Conservation (phyloP, 1,140 invertebrate genomes). For the Wiebesia pumilae region DNA sequence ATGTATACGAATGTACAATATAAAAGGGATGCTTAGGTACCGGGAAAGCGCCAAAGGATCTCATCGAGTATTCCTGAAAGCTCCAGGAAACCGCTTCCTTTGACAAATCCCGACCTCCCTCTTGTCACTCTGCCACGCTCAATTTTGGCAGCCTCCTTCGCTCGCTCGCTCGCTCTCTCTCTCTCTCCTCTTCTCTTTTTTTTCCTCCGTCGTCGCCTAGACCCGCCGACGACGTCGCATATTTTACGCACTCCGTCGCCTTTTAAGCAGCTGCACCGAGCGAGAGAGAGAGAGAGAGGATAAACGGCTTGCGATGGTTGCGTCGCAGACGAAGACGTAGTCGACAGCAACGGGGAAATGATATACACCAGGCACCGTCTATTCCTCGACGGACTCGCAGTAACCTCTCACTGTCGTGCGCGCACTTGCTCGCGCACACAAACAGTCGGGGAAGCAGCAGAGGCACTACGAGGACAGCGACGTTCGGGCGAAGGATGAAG, state of each 20-base stretch:
- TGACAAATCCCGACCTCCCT: neutral
- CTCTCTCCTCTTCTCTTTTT: slow-evolving; percentile 1
- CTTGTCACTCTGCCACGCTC: neutral
- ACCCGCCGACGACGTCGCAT: slow-evolving; percentile 36
- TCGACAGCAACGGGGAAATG: neutral
- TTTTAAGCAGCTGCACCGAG: slow-evolving; percentile 10
- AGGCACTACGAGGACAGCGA: neutral
- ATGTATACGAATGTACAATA: neutral
- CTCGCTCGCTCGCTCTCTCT: neutral
- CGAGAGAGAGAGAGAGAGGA: slow-evolving; percentile 19
- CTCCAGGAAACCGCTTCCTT: neutral
- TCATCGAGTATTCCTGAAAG: neutral
- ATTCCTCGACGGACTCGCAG: neutral
- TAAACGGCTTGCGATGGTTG: neutral
- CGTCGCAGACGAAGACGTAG: neutral
- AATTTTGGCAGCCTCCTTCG: slow-evolving; percentile 21
- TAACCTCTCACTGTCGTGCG: neutral
- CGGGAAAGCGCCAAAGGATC: neutral
- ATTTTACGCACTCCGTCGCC: slow-evolving; percentile 32
- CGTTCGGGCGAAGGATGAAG: neutral
- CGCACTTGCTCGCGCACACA: neutral
- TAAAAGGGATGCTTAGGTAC: neutral
- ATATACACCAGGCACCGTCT: neutral
- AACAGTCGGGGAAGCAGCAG: neutral
- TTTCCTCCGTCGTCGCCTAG: slow-evolving; percentile 23